Evolutionary conservation across 2,113 vertebrate genomes (phyloP).

Genomic region (Eolophus roseicapilla): DNA sequence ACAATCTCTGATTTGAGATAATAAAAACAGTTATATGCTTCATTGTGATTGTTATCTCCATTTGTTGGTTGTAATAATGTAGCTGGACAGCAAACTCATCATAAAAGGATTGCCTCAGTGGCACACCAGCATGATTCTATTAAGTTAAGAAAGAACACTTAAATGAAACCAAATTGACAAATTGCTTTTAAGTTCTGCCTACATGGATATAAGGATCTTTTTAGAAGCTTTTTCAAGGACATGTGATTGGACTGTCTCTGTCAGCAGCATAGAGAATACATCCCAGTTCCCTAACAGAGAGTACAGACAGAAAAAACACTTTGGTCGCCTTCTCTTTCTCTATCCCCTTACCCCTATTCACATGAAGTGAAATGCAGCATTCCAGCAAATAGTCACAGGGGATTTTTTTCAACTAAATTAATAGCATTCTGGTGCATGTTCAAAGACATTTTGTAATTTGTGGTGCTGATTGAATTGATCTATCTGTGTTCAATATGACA

Average conservation of each 20-base stretch:
- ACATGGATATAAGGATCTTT: rapidly evolving
- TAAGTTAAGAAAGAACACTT: neutral
- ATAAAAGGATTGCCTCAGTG: neutral
- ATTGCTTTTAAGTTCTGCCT: neutral
- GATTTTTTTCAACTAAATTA: neutral
- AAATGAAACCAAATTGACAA: neutral
- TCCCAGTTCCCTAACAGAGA: neutral
- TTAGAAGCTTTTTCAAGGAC: neutral
- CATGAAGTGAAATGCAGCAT: neutral
- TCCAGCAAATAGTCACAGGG: neutral
- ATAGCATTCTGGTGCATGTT: neutral
- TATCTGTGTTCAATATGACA: neutral
- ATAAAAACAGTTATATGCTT: neutral
- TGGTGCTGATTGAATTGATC: neutral
- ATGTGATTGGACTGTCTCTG: neutral
- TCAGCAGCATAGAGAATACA: neutral
- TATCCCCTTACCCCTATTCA: neutral
- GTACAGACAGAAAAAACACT: neutral
- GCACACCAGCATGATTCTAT: neutral
- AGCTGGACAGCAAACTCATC: neutral
- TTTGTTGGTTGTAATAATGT: neutral
- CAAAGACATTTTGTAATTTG: neutral
- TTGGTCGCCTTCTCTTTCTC: neutral
- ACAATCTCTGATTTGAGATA: neutral
- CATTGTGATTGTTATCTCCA: neutral